A percentile compares a stretch with the other conserved stretches of the same genome.
These are phyloP conservation scores for Aeoliscus strigatus DNA, from an alignment of 2,797 vertebrate species.

Conservation along the genomic window DNA sequence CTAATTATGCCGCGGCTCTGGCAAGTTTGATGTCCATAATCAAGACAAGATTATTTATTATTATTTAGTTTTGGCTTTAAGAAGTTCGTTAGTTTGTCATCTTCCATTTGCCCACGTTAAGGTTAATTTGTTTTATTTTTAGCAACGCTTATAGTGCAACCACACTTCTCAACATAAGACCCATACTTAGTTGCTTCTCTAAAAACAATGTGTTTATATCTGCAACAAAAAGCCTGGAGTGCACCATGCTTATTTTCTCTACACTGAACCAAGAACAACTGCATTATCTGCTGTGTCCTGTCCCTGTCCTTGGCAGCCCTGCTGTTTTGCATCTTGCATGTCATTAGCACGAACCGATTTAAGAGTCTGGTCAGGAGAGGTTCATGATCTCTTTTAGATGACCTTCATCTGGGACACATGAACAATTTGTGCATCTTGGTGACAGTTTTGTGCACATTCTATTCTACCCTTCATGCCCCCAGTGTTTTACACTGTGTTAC, in stretches of 20 bases:
- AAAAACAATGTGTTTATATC: constrained; percentile 6
- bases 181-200: no score
- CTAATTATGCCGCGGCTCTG: constrained; percentile 20
- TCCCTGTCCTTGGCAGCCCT: constrained; percentile 40
- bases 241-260: not conserved
- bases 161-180: no score
- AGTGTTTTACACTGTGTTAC: not conserved
- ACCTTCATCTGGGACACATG: constrained; percentile 40
- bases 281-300: constrained; percentile 27
- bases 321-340: constrained; percentile 56
- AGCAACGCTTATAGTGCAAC: no score
- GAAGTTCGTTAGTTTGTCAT: no score
- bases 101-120: no score
- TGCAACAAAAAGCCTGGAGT: constrained; percentile 8
- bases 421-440: constrained; percentile 19
- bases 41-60: constrained; percentile 4
- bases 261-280: not conserved
- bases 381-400: constrained; percentile 13
- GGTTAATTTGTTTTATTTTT: no score
- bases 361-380: constrained; percentile 31
- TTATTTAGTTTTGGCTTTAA: no score
- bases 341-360: constrained; percentile 53
- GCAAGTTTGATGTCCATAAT: constrained; percentile 13
- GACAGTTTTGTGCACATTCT: not conserved
- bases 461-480: not conserved